phyloP scores from a whole-genome alignment of 2,888 invertebrate species.

The Bhutanitis thaidina region DNA sequence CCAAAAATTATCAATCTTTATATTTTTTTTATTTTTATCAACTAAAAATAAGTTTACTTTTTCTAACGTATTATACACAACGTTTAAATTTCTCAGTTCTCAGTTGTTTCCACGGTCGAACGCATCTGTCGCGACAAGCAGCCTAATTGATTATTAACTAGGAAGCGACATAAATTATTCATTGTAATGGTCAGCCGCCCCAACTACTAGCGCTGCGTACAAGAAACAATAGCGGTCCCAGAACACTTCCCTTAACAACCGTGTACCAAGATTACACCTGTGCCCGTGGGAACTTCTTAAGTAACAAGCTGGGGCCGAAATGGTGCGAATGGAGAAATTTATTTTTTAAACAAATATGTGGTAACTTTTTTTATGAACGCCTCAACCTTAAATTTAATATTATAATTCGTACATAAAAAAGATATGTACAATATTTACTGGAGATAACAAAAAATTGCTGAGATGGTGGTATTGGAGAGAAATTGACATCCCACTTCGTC shows the following conservation, averaged over 20 bases:
- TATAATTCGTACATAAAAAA: too few species aligned
- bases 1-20: too few species aligned
- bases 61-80: neutral
- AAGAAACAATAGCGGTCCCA: slow-evolving; percentile 31
- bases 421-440: too few species aligned
- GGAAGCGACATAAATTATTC: slow-evolving; percentile 41
- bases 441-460: too few species aligned
- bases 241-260: slow-evolving; percentile 31
- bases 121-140: slow-evolving; percentile 24
- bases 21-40: too few species aligned
- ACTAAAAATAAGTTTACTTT: too few species aligned
- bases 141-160: slow-evolving; percentile 34
- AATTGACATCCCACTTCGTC: too few species aligned
- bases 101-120: slow-evolving; percentile 6
- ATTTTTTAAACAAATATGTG: neutral
- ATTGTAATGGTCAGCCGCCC: slow-evolving; percentile 39
- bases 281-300: slow-evolving; percentile 38
- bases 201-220: slow-evolving; percentile 22
- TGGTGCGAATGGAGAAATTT: neutral
- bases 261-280: slow-evolving; percentile 35
- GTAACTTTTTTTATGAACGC: too few species aligned
- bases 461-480: too few species aligned
- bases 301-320: neutral
- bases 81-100: neutral
- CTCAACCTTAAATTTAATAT: too few species aligned